A percentile compares a stretch with the other conserved stretches of the same genome.
phyloP scores from a whole-genome alignment of 2,888 invertebrate species.

The Drosophila prostipennis region DNA sequence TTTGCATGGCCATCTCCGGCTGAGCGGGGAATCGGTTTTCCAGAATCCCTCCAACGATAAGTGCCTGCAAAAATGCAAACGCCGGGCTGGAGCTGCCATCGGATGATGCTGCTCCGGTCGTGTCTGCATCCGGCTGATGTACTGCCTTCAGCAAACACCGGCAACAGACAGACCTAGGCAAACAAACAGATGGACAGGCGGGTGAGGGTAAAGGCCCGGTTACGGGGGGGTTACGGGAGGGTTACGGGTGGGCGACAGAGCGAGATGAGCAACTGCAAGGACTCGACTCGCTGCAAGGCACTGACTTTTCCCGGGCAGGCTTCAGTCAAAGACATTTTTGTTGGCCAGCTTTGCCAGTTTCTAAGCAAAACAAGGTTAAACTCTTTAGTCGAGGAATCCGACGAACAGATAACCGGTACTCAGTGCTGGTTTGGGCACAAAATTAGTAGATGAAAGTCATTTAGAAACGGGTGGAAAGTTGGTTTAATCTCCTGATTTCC shows the following conservation, averaged over 20 bases:
- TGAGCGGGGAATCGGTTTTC: constrained; percentile 8
- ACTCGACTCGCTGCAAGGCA: constrained; percentile 19
- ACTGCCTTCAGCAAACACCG: constrained; percentile 47
- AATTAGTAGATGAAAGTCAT: neutral
- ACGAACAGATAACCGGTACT: neutral
- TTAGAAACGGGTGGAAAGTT: too few relatives aligned
- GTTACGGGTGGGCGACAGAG: constrained; percentile 17
- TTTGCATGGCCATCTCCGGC: constrained; percentile 5
- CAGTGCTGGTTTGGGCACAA: neutral
- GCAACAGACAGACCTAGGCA: constrained; percentile 22
- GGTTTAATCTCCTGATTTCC: too few relatives aligned
- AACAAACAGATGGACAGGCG: constrained; percentile 18
- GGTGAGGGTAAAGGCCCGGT: neutral
- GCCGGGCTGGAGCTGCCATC: neutral
- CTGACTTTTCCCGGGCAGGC: constrained; percentile 55
- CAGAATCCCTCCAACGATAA: constrained; percentile 27
- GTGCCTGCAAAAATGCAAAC: constrained; percentile 36
- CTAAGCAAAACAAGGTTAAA: neutral
- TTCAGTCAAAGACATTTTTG: constrained; percentile 31
- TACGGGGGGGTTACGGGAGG: constrained; percentile 1
- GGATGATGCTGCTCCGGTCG: constrained; percentile 27
- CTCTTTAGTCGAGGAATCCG: neutral
- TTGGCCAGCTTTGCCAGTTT: constrained; percentile 32
- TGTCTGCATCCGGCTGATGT: constrained; percentile 57
- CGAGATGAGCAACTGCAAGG: constrained; percentile 14